Evolutionary conservation across 2,888 invertebrate species (phyloP).

Genomic region (Lasioglossum vierecki): DNA sequence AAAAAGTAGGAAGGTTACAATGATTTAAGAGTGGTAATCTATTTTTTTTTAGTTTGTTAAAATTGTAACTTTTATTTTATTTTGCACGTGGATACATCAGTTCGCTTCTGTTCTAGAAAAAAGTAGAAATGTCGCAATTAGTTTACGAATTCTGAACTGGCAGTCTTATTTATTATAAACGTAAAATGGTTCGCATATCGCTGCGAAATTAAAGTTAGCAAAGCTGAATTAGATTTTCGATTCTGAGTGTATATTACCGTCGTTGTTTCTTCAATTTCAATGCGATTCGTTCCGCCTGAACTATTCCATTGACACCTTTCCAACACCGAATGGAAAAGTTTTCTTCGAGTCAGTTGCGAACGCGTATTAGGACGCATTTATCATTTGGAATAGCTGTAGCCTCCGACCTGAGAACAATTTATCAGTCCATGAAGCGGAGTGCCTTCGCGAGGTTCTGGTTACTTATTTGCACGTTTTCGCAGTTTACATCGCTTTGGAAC

Average conservation of each 20-base stretch:
- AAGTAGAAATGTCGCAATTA: not conserved
- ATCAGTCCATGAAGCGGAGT: conserved; percentile 58
- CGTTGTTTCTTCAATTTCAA: not conserved
- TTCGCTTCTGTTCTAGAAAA: not conserved
- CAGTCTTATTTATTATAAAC: not conserved
- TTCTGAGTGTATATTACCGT: not conserved
- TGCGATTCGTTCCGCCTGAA: not conserved
- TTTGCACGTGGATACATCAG: no score
- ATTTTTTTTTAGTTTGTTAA: no score
- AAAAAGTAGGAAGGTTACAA: no score
- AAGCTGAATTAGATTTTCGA: not conserved
- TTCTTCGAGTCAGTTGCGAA: conserved; percentile 23
- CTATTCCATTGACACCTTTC: conserved; percentile 27
- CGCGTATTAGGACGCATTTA: conserved; percentile 70
- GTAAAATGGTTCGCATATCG: not conserved
- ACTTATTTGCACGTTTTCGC: conserved; percentile 77
- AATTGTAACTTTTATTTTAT: no score
- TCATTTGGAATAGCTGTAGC: conserved; percentile 65
- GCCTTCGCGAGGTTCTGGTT: conserved; percentile 45
- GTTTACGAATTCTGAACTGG: not conserved
- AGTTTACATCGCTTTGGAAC: conserved; percentile 74
- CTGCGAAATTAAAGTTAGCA: not conserved
- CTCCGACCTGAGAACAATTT: conserved; percentile 69
- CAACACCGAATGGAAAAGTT: conserved; percentile 33
- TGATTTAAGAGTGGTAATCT: no score